Conservation (phyloP, 92 coral and sea anemone genomes). For the Isaurus tuberculatus region DNA sequence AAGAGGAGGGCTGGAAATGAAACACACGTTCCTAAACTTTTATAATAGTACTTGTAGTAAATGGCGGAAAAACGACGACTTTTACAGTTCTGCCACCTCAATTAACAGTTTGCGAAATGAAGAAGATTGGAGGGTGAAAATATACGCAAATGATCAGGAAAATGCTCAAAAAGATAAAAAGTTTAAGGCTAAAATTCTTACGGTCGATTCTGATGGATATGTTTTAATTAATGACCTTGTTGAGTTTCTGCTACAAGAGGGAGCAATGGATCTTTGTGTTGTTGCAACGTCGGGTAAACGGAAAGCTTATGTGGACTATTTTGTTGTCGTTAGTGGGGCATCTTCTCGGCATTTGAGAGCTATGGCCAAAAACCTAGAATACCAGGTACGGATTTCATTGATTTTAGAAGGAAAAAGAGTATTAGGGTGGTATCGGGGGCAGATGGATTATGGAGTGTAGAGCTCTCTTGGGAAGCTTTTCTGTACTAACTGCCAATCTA, state of each 20-base stretch:
- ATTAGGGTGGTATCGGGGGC: too few relatives aligned
- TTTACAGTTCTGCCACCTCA: neutral
- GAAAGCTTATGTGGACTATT: conserved; percentile 89
- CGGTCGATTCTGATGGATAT: conserved; percentile 64
- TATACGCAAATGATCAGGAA: neutral
- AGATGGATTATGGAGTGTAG: too few relatives aligned
- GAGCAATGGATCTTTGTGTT: conserved; percentile 87
- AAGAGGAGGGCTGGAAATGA: neutral
- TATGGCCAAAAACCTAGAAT: conserved; percentile 93
- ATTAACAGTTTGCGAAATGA: neutral
- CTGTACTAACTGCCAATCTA: too few relatives aligned
- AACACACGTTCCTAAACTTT: neutral
- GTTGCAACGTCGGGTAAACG: conserved; percentile 82
- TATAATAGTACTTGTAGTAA: neutral
- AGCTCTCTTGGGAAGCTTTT: too few relatives aligned
- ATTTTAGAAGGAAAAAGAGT: neutral
- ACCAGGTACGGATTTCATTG: conserved; percentile 59
- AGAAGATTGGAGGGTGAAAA: neutral
- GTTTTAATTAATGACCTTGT: conserved; percentile 73
- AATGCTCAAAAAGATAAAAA: neutral
- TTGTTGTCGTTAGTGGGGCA: conserved; percentile 92
- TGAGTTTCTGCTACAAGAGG: conserved; percentile 74
- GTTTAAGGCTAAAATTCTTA: conserved; percentile 8
- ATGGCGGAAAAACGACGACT: neutral
- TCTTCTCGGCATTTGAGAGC: conserved; percentile 91